phyloP scores from a whole-genome alignment of 2,888 invertebrate genomes.

The Luperina testacea region DNA sequence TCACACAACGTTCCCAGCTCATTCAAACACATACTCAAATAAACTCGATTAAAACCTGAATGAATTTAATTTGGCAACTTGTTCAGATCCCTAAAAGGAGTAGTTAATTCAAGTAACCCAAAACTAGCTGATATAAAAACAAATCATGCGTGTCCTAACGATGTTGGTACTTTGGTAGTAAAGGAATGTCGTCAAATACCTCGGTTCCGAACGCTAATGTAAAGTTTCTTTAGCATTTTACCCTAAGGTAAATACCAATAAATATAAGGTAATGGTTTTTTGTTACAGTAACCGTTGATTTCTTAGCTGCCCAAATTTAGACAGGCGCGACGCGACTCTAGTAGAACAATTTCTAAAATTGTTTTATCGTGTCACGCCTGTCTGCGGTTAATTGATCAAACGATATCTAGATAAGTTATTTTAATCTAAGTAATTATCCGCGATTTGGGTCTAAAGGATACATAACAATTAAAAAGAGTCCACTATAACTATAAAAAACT shows the following conservation, averaged over 20 bases:
- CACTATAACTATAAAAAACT: neutral
- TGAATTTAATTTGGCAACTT: conserved; percentile 47
- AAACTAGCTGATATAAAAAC: conserved; percentile 55
- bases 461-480: neutral
- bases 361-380: neutral
- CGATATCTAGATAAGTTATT: neutral
- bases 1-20: neutral
- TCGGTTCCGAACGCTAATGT: neutral
- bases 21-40: conserved; percentile 4
- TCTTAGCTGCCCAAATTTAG: neutral
- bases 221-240: conserved; percentile 21
- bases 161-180: conserved; percentile 23
- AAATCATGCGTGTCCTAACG: conserved; percentile 40
- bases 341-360: neutral
- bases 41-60: conserved; percentile 4
- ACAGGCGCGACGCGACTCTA: too few species aligned
- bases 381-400: neutral
- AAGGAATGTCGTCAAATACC: conserved; percentile 43
- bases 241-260: neutral
- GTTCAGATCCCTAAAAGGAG: conserved; percentile 16
- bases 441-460: neutral
- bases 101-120: conserved; percentile 40
- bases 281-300: neutral
- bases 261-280: neutral
- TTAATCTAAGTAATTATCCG: too few species aligned